Evolutionary conservation across 2,113 vertebrate genomes (phyloP).

Genomic region (Calidris pygmaea): DNA sequence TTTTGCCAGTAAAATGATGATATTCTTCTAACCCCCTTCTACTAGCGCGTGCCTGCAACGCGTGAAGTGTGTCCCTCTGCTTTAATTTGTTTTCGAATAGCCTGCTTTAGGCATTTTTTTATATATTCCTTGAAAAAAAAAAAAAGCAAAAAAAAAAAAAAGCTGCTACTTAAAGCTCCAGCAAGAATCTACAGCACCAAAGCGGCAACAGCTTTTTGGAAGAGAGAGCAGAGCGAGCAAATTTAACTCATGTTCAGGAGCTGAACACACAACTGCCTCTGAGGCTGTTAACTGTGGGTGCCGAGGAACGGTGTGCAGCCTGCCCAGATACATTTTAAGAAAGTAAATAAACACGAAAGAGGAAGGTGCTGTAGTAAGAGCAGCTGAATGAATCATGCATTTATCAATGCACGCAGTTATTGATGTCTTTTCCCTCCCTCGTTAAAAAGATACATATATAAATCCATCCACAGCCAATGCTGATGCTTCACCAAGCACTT

Average conservation of each 20-base stretch:
- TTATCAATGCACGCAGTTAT: constrained; percentile 29
- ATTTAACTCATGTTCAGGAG: neutral
- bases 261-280: constrained; percentile 1
- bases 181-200: neutral
- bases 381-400: constrained; percentile 33
- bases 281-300: neutral
- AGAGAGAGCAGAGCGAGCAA: neutral
- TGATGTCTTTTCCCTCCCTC: constrained; percentile 9
- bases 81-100: constrained; percentile 55
- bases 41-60: constrained; percentile 8
- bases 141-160: neutral
- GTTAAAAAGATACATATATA: neutral
- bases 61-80: constrained; percentile 54
- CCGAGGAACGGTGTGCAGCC: neutral
- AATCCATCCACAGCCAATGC: neutral
- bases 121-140: neutral
- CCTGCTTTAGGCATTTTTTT: constrained; percentile 52
- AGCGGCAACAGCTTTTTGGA: neutral
- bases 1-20: constrained; percentile 63
- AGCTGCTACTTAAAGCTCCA: constrained; percentile 9
- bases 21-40: constrained; percentile 41
- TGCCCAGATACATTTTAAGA: neutral
- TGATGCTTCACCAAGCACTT: neutral
- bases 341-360: constrained; percentile 44
- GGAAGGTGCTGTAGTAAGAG: constrained; percentile 39